Evolutionary conservation across 2,888 invertebrate genomes (phyloP), one percentile per base, ranked within the genome.

Genomic region (Eupithecia insigniata): DNA sequence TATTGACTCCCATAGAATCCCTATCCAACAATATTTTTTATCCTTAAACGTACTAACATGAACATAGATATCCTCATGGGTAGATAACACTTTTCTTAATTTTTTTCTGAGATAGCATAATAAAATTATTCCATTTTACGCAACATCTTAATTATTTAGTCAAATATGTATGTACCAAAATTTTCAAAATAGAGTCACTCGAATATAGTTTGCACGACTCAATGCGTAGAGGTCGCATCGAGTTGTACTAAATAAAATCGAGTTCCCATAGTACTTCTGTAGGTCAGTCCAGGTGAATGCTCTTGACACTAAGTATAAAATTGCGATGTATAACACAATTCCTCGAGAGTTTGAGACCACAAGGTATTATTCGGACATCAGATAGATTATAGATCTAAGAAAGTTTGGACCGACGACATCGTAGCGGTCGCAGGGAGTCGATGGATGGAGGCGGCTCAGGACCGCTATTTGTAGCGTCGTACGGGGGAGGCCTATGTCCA

Each of bases 281-380:
- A 78, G 85, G 85, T 88, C 85, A 85, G 73, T 69, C 71, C 88
- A 90, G 92, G 90, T 92, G 91, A 90, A 88, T 80, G 92, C 86
- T 87, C 91, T 90, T 90, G 90, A 88, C 90, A 84, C 79, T 80
- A 77, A 80, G 78, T 74, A 79, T 83, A 80, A 81, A 83, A 82
- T 80, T 73, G 75, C 77, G 28, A 72, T 76, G 74, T 78, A 75
- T 76, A 74, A 73, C 73, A 51, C 22, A 69, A 64, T 28, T 61
- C 43, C 72, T 72, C 18, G 70, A 72, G 58, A 77, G 64, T 70
- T 73, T 58, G 67, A 32, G 69, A 60, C 58, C 55, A 58, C 32
- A 43, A 62, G 60, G 43, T 60, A 22, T 66, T 32, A 32, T 66
- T 60, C n/a, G 68, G 36, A 32, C 22, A 62, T 66, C 28, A 43